Base-by-base conservation (phyloP, 1,140 invertebrate genomes). In the Eulimnadia texana region DNA sequence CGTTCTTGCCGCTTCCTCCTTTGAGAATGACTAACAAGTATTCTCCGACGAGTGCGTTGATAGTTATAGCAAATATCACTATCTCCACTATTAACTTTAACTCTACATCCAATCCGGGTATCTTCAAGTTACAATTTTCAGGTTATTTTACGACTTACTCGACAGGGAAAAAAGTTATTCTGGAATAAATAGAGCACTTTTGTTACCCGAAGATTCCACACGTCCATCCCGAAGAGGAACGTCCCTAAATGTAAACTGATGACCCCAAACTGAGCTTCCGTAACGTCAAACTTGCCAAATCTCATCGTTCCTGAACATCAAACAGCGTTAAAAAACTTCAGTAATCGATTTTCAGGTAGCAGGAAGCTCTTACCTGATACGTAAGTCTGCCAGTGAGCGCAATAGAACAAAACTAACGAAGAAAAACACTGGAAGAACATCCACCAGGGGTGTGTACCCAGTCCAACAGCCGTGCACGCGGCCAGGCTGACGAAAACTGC, bases 381-480 rank as follows among this genome's bases (percentile, higher is more conserved):
- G 76, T 98, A 99, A 0, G 94, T 95, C 72, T 98, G 94, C 97
- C 96, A 99, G 74, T 99, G 97, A 1, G 96, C 95, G 74, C 88
- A 90, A 76, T 99, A 99, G 76, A 99, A 99, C 53, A 98, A 74
- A 13, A 87, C 86, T 73, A 94, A 88, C 16, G 92, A 92, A 73
- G 87, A 85, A 70, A 98, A 92, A 75, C 88, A 91, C 76, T 89
- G 86, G 71, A 93, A 89, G 77, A 98, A 93, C 81, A 98, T 88
- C 84, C 91, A 90, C 53, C 84, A 84, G 23, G 92, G 90, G 73
- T 90, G 85, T 68, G 85, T 80, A 3, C 95, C 97, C 58, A 98
- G 74, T 69, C 92, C 86, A 60, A 97, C 84, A 51, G 93, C 85
- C 68, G 91, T 87, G 71, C 90, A 94, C 0, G 90, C 88, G 6